Conservation (phyloP, 2,797 vertebrate genomes). For the Cirrhinus molitorella region DNA sequence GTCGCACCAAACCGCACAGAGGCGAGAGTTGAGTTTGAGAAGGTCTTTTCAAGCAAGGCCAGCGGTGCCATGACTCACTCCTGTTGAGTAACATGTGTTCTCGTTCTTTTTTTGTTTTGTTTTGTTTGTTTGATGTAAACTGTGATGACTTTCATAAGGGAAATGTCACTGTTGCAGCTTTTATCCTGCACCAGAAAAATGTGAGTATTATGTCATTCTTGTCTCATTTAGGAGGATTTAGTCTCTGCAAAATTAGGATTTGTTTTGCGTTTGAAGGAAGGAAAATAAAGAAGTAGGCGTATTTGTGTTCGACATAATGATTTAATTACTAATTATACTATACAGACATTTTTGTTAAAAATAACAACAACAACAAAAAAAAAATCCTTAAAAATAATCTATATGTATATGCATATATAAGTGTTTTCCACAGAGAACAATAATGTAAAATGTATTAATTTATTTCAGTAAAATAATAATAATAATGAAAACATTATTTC, state of each 20-base stretch:
- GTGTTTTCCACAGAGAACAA: neutral
- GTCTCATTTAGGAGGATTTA: neutral
- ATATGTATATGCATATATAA: no score
- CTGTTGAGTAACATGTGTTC: constrained; percentile 72
- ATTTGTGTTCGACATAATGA: neutral
- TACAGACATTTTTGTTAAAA: neutral
- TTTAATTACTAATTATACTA: neutral
- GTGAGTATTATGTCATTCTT: neutral
- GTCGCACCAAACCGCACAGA: constrained; percentile 74
- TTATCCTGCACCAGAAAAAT: neutral
- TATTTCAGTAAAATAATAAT: no score
- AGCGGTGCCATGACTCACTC: constrained; percentile 75
- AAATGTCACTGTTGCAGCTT: neutral
- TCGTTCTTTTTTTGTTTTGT: constrained; percentile 54
- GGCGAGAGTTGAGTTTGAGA: constrained; percentile 61
- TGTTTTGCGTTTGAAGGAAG: neutral
- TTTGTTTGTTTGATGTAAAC: constrained; percentile 53
- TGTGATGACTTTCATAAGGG: neutral
- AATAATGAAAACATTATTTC: no score
- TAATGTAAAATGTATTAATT: neutral
- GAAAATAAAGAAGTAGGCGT: neutral
- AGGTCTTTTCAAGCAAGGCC: constrained; percentile 74
- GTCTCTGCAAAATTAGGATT: neutral
- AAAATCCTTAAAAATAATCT: neutral
- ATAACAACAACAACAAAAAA: neutral